Evolutionary conservation across 1,140 invertebrate species (phyloP), one percentile per base, ranked within the genome.

Genomic region (Tyrophagus putrescentiae): DNA sequence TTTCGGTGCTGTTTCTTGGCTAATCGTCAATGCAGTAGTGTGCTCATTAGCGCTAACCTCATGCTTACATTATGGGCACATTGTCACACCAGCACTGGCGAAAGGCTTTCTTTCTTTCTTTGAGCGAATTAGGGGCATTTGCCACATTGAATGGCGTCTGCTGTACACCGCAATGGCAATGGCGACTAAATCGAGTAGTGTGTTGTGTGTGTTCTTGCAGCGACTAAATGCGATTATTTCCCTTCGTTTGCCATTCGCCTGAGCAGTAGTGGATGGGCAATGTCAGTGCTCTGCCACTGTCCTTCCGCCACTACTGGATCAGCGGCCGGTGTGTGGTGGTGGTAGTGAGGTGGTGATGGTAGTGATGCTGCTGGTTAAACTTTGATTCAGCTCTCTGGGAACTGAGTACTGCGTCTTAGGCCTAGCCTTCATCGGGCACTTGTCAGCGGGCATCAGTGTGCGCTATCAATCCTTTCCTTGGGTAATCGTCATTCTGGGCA

Each of bases 61-160:
- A 48, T 48, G 45, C 45, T 48, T 48, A 48, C 45, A 48, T 48
- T 48, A 48, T n/a, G n/a, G n/a, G n/a, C n/a, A n/a, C n/a, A n/a
- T n/a, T n/a, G n/a, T n/a, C n/a, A n/a, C n/a, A n/a, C n/a, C n/a
- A n/a, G n/a, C n/a, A n/a, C n/a, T n/a, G n/a, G n/a, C n/a, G n/a
- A n/a, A n/a, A n/a, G n/a, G n/a, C n/a, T n/a, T n/a, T n/a, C n/a
- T n/a, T n/a, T n/a, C n/a, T n/a, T n/a, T n/a, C n/a, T n/a, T n/a
- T n/a, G n/a, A n/a, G n/a, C n/a, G n/a, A n/a, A n/a, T n/a, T n/a
- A n/a, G n/a, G n/a, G n/a, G n/a, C n/a, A n/a, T n/a, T n/a, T n/a
- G n/a, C n/a, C n/a, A n/a, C n/a, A n/a, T n/a, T n/a, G 45, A 7
- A 48, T 48, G 7, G 45, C 7, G 13, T 48, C 9, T 13, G 45